Percentiles rank a stretch among this genome's conserved stretches.
These are phyloP conservation scores for Typhlichthys eigenmanni DNA, from an alignment of 2,797 vertebrate species.

Conservation along the genomic window DNA sequence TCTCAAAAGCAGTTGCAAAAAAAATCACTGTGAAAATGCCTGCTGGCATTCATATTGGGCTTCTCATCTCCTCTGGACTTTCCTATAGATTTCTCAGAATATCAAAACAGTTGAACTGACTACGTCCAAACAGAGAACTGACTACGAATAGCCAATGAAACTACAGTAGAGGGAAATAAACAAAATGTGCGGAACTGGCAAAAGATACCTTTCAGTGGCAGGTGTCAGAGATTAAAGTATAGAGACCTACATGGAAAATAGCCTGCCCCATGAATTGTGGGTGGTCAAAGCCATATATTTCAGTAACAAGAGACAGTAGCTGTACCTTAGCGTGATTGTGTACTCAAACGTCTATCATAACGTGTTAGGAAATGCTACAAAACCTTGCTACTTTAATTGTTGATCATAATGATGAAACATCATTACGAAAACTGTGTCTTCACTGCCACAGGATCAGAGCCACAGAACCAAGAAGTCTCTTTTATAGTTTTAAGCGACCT, in stretches of 20 bases:
- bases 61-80: slow-evolving; percentile 21
- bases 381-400: too few species aligned
- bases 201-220: not conserved
- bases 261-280: slow-evolving; percentile 30
- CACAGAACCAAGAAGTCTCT: too few species aligned
- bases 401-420: too few species aligned
- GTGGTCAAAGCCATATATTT: slow-evolving; percentile 12
- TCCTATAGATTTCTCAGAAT: slow-evolving; percentile 16
- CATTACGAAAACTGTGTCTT: too few species aligned
- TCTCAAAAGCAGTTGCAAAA: slow-evolving; percentile 26
- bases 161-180: slow-evolving; percentile 6
- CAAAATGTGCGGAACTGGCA: not conserved
- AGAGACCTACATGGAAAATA: slow-evolving; percentile 39
- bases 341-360: too few species aligned
- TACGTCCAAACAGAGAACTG: slow-evolving; percentile 1
- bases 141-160: slow-evolving; percentile 8
- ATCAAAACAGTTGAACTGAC: not conserved
- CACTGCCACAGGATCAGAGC: too few species aligned
- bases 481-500: too few species aligned
- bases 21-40: slow-evolving; percentile 18
- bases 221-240: slow-evolving; percentile 6
- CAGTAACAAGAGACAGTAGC: slow-evolving; percentile 2
- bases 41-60: not conserved
- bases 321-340: too few species aligned
- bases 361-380: too few species aligned